Base-by-base conservation (phyloP, 2,797 vertebrate genomes). In the Pseudotriccus pelzelni region DNA sequence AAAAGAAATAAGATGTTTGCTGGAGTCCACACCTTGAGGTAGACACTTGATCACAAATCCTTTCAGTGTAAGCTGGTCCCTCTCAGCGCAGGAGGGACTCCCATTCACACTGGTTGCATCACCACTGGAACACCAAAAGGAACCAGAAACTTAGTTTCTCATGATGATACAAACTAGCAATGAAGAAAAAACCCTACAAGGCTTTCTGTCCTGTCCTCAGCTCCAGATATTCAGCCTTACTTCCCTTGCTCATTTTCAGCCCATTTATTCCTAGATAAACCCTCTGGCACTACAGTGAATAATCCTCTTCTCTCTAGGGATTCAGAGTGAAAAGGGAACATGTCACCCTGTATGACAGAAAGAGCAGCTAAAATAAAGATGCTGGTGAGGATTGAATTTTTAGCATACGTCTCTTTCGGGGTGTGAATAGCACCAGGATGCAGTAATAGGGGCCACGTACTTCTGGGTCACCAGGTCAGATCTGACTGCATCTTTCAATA, bases 241-340 rank as follows among this genome's bases (percentile, higher is more conserved):
- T 96, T 92, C 76, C 80, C 52, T 88, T 95, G 94, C 85, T 95
- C 94, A 91, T 96, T 97, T 95, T 94, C 89, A 97, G 95, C 73
- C 80, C 74, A 74, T 94, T 95, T 96, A 96, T 95, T 94, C 92
- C 77, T 73, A 76, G 84, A 93, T 94, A 96, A 90, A 88, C 92
- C 89, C 91, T 73, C 66, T 73, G 87, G 92, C 79, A 63, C 89
- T 91, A 4, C 69, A 88, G 68, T 82, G 95, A 93, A 84, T 95
- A 97, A 97, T 93, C 92, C 58, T 44, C 79, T 81, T 78, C 84
- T 75, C 94, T 73, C 95, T 16, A 67, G 96, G 91, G 94, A 94
- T 77, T 70, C 50, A 6, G 32, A 67, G 67, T 60, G 56, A 96
- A 97, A 96, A 86, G 49, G 74, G 93, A 96, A 96, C 67, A 6